Percentiles rank a stretch among this genome's conserved stretches.
Evolutionary conservation across 1,140 invertebrate species (phyloP).

Genomic region (Aradophagus sp.): DNA sequence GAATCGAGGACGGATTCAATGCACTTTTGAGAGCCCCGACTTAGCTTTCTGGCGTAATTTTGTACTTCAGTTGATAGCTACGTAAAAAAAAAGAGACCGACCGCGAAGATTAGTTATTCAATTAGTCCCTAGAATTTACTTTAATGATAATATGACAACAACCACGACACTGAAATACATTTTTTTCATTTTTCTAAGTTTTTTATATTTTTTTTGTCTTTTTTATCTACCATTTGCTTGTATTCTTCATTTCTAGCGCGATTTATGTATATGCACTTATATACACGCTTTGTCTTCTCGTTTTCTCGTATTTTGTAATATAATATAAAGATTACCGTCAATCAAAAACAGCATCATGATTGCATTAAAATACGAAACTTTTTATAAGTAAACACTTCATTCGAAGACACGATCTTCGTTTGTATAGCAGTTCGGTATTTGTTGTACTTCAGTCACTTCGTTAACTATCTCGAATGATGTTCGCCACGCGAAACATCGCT

Average conservation of each 20-base stretch:
- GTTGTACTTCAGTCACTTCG: background rate
- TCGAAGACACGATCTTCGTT: constrained; percentile 36
- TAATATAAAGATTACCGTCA: constrained; percentile 46
- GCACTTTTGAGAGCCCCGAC: constrained; percentile 36
- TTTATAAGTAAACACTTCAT: constrained; percentile 27
- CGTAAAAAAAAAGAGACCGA: constrained; percentile 40
- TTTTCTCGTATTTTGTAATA: constrained; percentile 18
- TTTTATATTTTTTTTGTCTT: constrained; percentile 19
- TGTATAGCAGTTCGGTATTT: constrained; percentile 22
- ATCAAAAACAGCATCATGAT: constrained; percentile 51
- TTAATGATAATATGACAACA: constrained; percentile 58
- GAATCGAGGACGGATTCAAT: constrained; percentile 46
- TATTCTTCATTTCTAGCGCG: constrained; percentile 21
- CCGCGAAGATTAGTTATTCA: constrained; percentile 21
- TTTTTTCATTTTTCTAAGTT: no score
- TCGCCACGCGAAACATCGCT: no score
- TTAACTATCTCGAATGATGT: constrained; percentile 2
- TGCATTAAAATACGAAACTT: constrained; percentile 47
- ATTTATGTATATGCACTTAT: constrained; percentile 16
- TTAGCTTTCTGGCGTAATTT: constrained; percentile 20
- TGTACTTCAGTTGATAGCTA: constrained; percentile 34
- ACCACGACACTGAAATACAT: constrained; percentile 65
- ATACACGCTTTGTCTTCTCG: background rate
- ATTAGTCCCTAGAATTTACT: constrained; percentile 28
- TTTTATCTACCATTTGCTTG: constrained; percentile 7